Evolutionary conservation across 2,888 invertebrate species (phyloP), one percentile per base, ranked within the genome.

Genomic region (Lingula anatina): DNA sequence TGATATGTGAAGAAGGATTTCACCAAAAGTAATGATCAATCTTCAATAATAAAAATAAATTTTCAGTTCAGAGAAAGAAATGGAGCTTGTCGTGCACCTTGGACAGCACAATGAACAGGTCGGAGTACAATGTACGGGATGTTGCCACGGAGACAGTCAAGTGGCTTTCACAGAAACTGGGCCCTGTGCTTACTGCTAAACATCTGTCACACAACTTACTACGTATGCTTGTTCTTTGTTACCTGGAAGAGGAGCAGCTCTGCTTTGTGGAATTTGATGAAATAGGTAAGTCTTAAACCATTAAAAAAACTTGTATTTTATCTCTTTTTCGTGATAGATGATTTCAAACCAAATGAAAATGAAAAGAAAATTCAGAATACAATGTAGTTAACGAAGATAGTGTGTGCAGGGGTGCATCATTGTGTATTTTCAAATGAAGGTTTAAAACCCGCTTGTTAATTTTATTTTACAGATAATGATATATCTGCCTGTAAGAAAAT

Each of bases 191-290:
- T 24, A 92, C 93, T 0, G 91, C 95, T 37, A 85, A 90, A 60
- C 88, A 90, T 79, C 81, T 97, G 26, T 89, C 94, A 0, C 83
- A 90, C 52, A 95, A 95, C 80, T 81, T 99, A 57, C 80, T 97
- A 12, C 85, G 94, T 68, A 94, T 97, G 90, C 79, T 97, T 46
- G 90, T 93, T 0, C 78, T 96, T 2, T 97, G 96, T 76, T 97
- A 94, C 73, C 86, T 90, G 23, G 91, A 71, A 1, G 68, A 70
- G n/a, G 67, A 72, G 44, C 71, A 72, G 51, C 55, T 70, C 9
- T 50, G 54, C 15, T 27, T 50, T 12, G 45, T 65, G 12, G 54
- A 55, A 20, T n/a, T n/a, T n/a, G n/a, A n/a, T n/a, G 59, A 60
- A 24, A 48, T 51, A 55, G 63, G 68, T 64, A 54, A 47, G 48